Conservation (phyloP, 1,140 invertebrate genomes). For the Hylaeus volcanicus region DNA sequence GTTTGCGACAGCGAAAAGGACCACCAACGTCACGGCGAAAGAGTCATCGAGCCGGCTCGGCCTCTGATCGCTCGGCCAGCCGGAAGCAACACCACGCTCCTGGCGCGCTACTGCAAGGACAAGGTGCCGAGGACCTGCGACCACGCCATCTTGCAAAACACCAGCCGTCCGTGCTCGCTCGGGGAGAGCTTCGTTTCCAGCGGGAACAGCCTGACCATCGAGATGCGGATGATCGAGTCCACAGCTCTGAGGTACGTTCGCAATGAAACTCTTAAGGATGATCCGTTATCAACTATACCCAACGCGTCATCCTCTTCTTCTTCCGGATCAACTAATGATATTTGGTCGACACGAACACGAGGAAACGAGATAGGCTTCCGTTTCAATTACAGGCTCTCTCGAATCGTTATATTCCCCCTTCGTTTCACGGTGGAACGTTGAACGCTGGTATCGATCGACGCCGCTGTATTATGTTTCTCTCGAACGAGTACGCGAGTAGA, state of each 20-base stretch:
- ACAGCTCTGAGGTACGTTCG: slow-evolving; percentile 85
- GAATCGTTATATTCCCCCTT: not conserved
- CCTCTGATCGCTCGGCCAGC: slow-evolving; percentile 81
- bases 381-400: slow-evolving; percentile 41
- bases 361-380: slow-evolving; percentile 8
- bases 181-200: slow-evolving; percentile 92
- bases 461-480: slow-evolving; percentile 21
- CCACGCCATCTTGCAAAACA: slow-evolving; percentile 84
- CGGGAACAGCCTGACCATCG: slow-evolving; percentile 89
- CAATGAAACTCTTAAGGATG: no score
- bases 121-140: slow-evolving; percentile 89
- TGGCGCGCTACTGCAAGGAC: slow-evolving; percentile 89
- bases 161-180: slow-evolving; percentile 87
- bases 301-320: no score
- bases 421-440: slow-evolving; percentile 10
- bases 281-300: no score
- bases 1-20: slow-evolving; percentile 73
- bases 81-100: slow-evolving; percentile 84
- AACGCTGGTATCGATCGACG: slow-evolving; percentile 26
- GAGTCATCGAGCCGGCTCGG: slow-evolving; percentile 75
- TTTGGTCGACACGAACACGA: not conserved
- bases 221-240: slow-evolving; percentile 89
- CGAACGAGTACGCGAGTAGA: slow-evolving; percentile 2
- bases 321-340: slow-evolving; percentile 71
- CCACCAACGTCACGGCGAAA: slow-evolving; percentile 70